Conservation (phyloP, 2,888 invertebrate species). For the Aplocera efformata region DNA sequence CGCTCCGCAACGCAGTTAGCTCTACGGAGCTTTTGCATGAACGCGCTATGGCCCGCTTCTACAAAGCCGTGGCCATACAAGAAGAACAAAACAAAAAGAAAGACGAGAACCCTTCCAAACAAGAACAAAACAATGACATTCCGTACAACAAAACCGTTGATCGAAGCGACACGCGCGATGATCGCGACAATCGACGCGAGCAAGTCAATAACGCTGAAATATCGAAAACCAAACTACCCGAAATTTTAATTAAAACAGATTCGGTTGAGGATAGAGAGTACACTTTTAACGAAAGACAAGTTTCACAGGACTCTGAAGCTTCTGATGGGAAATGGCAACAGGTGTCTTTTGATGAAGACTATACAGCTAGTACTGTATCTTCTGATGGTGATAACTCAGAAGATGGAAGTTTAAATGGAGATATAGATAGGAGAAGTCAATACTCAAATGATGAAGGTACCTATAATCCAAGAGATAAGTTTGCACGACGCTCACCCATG, state of each 20-base stretch:
- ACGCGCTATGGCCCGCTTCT: conserved; percentile 89
- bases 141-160: conserved; percentile 46
- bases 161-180: conserved; percentile 25
- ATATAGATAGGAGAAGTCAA: conserved; percentile 48
- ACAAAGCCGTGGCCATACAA: conserved; percentile 87
- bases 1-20: conserved; percentile 87
- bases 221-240: conserved; percentile 39
- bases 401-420: conserved; percentile 62
- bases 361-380: conserved; percentile 83
- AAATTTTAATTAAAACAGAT: conserved; percentile 58
- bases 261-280: conserved; percentile 53
- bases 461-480: conserved; percentile 84
- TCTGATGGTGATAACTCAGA: conserved; percentile 70
- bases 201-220: conserved; percentile 11
- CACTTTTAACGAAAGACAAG: conserved; percentile 44
- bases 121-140: conserved; percentile 54
- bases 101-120: conserved; percentile 38
- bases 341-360: conserved; percentile 80
- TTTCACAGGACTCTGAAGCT: conserved; percentile 50
- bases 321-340: conserved; percentile 71
- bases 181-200: conserved; percentile 29
- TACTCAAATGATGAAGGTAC: conserved; percentile 82
- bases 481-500: conserved; percentile 42
- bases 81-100: conserved; percentile 80
- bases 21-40: conserved; percentile 91